Evolutionary conservation across 2,888 invertebrate genomes (phyloP), one percentile per base, ranked within the genome.

Genomic region (Lacanobia wlatinum): DNA sequence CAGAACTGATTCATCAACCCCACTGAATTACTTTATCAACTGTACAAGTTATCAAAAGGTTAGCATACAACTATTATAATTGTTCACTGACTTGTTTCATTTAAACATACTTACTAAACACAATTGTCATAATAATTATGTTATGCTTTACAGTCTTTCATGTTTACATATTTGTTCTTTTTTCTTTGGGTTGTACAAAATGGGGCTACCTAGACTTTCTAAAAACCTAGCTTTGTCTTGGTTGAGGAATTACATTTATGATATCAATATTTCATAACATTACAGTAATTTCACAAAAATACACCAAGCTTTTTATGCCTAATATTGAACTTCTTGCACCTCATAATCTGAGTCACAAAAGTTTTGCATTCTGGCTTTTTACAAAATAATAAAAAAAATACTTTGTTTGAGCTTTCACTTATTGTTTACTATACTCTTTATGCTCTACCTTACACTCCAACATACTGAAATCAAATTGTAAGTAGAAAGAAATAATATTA

Each of bases 21-120:
- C 61, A 65, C 60, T 78, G 76, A 56, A 56, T 64, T 68, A 60
- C 40, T 79, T 79, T 55, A 76, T 68, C 68, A 62, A 60, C 63
- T 55, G 28, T 56, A 70, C 28, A 71, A 72, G 67, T 73, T 82
- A 80, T 82, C 80, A 68, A 78, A 70, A 73, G 80, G 80, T 80
- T 80, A 80, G 78, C 80, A 73, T 53, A 80, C 56, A 53, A 60
- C 52, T 63, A 53, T 52, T 79, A 53, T 50, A 48, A 40, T 48
- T 65, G 64, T 66, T 62, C 48, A 70, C 59, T 63, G 56, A 64
- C 53, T 75, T 65, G 75, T 62, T 75, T 70, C 40, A 70, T 73
- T 53, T 63, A 73, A 43, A 43, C 34, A 75, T 75, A 75, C 38
- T 46, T 74, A 62, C 48, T 72, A 55, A 71, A 75, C 68, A 72